Evolutionary conservation across 1,140 invertebrate species (phyloP), one percentile per base, ranked within the genome.

Genomic region (Nautilus pompilius): DNA sequence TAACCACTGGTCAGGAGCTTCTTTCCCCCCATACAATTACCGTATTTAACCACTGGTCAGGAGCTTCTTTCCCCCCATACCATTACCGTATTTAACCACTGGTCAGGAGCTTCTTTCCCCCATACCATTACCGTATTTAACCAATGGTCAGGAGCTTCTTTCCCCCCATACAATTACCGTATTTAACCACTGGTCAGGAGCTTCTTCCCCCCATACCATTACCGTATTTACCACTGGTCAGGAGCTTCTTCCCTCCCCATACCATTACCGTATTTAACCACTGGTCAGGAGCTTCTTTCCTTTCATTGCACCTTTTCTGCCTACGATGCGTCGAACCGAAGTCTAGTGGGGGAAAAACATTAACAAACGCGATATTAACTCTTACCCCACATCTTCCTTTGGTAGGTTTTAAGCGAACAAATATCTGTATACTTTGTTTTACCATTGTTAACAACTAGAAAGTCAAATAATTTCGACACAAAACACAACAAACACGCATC

Each of bases 391-490:
- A 73, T 77, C 80, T 82, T 22, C 64, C 65, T 65, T 77, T 77
- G 17, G 80, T 78, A 10, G 82, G 82, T 60, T 82, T 82, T 41
- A 83, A 58, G 58, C 82, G 66, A 48, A 70, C 74, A 72, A 81
- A 83, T 62, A 83, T 82, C 64, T 81, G 76, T 57, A 83, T 83
- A 3, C 79, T 82, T 66, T 82, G 81, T 66, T 82, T 82, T 17
- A 83, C 81, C 81, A 82, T 83, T 33, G 58, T 67, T 46, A 13
- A 28, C 2, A 30, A 28, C 20, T 55, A 46, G 13, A 13, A 46
- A 46, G 13, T 3, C 45, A 46, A 13, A 46, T 20, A 46, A 46
- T 46, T 46, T 20, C n/a, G 45, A 20, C 24, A 20, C 17, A 20
- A 20, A 20, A 46, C 45, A 13, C 24, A 46, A 20, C 24, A 46